Evolutionary conservation across 2,113 vertebrate genomes (phyloP).

Genomic region (Platycercus adscitus): DNA sequence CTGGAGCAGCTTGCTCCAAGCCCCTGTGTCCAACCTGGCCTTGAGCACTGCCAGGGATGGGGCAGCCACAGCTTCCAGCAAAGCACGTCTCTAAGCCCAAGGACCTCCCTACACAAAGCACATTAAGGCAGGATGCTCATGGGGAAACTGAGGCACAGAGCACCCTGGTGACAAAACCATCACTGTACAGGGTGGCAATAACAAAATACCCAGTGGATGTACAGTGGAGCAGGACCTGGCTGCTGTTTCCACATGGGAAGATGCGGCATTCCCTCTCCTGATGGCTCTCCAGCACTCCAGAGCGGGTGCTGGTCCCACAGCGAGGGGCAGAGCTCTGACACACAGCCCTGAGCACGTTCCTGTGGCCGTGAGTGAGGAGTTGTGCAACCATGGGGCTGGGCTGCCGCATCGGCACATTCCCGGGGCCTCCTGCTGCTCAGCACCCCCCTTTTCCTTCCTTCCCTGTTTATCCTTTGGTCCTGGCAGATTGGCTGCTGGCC

Average conservation of each 20-base stretch:
- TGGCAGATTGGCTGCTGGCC: slow-evolving; percentile 56
- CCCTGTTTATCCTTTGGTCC: slow-evolving; percentile 55
- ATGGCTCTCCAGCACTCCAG: rapidly evolving
- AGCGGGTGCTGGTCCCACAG: rapidly evolving
- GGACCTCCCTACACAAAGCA: not conserved
- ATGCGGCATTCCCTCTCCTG: not conserved
- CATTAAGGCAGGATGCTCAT: not conserved
- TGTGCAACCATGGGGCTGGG: slow-evolving; percentile 33
- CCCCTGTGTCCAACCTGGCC: not conserved
- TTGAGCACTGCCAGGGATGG: not conserved
- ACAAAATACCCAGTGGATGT: rapidly evolving
- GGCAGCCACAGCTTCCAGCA: not conserved
- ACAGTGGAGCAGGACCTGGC: not conserved
- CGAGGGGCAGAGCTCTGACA: not conserved
- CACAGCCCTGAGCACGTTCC: not conserved
- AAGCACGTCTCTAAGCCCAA: not conserved
- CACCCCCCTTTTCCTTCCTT: slow-evolving; percentile 22
- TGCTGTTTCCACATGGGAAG: not conserved
- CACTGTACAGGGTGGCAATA: no score
- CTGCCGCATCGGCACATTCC: slow-evolving; percentile 72
- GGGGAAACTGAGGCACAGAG: not conserved
- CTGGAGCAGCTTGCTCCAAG: not conserved
- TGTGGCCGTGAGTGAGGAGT: not conserved
- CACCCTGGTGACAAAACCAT: not conserved
- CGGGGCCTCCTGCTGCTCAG: slow-evolving; percentile 3